phyloP scores from a whole-genome alignment of 2,888 invertebrate genomes.

The Ligdia adustata region DNA sequence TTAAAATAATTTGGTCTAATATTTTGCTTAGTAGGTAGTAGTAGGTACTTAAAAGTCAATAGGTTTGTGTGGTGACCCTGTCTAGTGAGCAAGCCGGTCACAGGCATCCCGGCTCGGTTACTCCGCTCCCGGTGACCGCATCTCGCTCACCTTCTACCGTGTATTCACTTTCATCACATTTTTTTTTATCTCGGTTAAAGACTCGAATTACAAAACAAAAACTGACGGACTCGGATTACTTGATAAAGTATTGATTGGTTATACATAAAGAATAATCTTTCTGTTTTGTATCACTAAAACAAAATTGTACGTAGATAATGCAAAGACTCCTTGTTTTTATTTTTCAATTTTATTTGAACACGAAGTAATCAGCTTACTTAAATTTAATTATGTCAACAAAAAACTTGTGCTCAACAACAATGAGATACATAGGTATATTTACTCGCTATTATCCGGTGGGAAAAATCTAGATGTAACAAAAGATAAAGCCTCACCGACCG shows the following conservation, averaged over 20 bases:
- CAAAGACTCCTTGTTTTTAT: too few species aligned
- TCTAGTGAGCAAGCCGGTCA: slow-evolving; percentile 52
- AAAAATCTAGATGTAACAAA: slow-evolving; percentile 64
- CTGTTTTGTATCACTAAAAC: too few species aligned
- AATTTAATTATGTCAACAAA: slow-evolving; percentile 3
- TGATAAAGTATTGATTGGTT: slow-evolving; percentile 29
- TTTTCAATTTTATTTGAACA: too few species aligned
- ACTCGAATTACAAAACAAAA: slow-evolving; percentile 50
- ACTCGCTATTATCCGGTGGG: slow-evolving; percentile 61
- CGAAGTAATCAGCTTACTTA: neutral
- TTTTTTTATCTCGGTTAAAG: slow-evolving; percentile 40
- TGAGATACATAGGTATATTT: slow-evolving; percentile 34
- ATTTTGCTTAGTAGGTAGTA: too few species aligned
- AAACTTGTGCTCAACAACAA: slow-evolving; percentile 27
- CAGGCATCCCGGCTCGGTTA: slow-evolving; percentile 61
- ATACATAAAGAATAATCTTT: slow-evolving; percentile 4
- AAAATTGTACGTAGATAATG: too few species aligned
- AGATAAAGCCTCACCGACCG: slow-evolving; percentile 50
- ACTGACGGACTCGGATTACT: slow-evolving; percentile 28
- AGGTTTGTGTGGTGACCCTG: too few species aligned
- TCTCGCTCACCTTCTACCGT: slow-evolving; percentile 60
- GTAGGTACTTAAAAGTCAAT: too few species aligned
- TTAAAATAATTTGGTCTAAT: too few species aligned
- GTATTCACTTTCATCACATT: slow-evolving; percentile 66
- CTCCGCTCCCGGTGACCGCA: slow-evolving; percentile 58